Evolutionary conservation across 1,140 invertebrate species (phyloP), one percentile per base, ranked within the genome.

Genomic region (Drepana arcuata): DNA sequence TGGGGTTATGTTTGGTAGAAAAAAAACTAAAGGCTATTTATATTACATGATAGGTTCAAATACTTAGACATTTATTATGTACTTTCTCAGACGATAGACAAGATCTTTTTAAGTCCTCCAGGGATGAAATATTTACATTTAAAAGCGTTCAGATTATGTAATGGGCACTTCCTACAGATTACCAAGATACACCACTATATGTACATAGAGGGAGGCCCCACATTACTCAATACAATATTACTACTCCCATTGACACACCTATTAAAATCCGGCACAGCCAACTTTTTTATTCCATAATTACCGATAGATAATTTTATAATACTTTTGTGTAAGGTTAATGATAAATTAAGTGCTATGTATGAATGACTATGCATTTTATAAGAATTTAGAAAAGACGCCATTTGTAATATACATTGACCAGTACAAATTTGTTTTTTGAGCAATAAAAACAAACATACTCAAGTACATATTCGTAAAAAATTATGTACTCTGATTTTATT

Each of bases 1-100:
- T 46, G 35, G 52, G 53, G 47, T 62, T 60, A 56, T 47, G 45
- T 49, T 48, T 64, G 54, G 52, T 66, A 65, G 48, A 64, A 41
- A 26, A 41, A 46, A 38, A 54, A 46, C 48, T 59, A 62, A 56
- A 32, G n/a, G 44, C 45, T 55, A 55, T 48, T 45, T 52, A 9
- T 51, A 53, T 41, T 49, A 60, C 34, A 57, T 37, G 31, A 49
- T 52, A 55, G 34, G 50, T 66, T 62, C 36, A 55, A 52, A 56
- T 59, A 54, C 41, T 50, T 57, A 49, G 32, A 48, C 34, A 41
- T 49, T 40, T 44, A 45, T 47, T 43, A 48, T 53, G 46, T 63
- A 53, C 50, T 54, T 46, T 41, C 31, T 30, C 23, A 41, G 39
- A 46, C 49, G 35, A 44, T 34, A 39, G 34, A 36, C 43, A 18